Evolutionary conservation across 2,113 vertebrate species (phyloP), one percentile per base, ranked within the genome.

Genomic region (Toxotes jaculatrix): DNA sequence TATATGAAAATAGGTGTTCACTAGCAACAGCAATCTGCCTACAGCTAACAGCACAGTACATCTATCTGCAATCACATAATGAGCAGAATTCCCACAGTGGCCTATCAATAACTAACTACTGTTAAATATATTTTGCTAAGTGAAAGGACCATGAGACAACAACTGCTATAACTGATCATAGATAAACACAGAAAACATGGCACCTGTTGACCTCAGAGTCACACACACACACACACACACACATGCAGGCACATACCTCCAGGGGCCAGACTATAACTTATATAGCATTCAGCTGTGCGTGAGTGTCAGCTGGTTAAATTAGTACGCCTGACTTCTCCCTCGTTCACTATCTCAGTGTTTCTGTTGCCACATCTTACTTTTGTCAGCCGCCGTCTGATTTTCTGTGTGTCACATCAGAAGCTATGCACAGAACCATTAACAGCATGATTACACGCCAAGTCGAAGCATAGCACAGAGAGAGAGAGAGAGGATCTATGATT

Each of bases 201-300:
- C 90, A 91, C 85, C 90, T 90, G 90, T 88, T 89, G 69, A 88
- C 86, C 70, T 80, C 62, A 9, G 59, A 23, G 45, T 77, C 77
- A 74, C 73, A 38, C 27, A 23, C 43, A 74, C 62, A 43, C 38
- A 43, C 43, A 53, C 51, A 64, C 45, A 55, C 67, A 74, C 14
- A 49, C 53, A 71, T 10, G 60, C 42, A 42, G 4, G 9, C 77
- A 63, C 83, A 83, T 76, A 77, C 43, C 85, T 72, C 63, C 68
- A 45, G 86, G 76, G 74, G 72, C 70, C 80, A 61, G 42, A 67
- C 77, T 42, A 81, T 71, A 87, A 87, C 91, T 74, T 83, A 85
- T 88, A 91, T 91, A 89, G 88, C 76, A 49, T 80, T 91, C 93
- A 92, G 91, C 92, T 93, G 89, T 81, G 89, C 59, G 27, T 47